Percentiles rank a stretch among this genome's conserved stretches.
Conservation (phyloP, 1,140 invertebrate species). For the Drosophila kikkawai region DNA sequence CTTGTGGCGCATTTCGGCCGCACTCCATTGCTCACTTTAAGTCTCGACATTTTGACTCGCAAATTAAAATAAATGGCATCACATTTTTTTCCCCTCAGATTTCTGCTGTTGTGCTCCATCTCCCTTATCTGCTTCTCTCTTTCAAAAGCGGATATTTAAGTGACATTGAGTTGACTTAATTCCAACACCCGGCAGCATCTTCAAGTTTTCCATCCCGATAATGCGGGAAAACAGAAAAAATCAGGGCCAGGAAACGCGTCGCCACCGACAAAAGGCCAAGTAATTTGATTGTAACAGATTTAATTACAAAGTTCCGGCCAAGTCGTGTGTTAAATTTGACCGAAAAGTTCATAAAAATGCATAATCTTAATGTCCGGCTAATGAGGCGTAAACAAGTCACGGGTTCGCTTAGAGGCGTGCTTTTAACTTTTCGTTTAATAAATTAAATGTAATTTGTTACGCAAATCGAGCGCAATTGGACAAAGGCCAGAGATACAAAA, state of each 20-base stretch:
- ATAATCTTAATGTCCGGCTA: constrained; percentile 56
- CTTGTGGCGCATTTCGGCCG: constrained; percentile 34
- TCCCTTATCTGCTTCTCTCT: constrained; percentile 14
- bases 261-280: constrained; percentile 25
- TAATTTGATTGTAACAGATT: constrained; percentile 61
- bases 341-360: constrained; percentile 59
- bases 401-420: constrained; percentile 1
- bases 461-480: constrained; percentile 41
- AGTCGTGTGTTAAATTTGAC: constrained; percentile 59
- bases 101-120: constrained; percentile 28
- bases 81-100: constrained; percentile 54
- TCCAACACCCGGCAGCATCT: constrained; percentile 41
- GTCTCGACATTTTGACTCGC: constrained; percentile 70
- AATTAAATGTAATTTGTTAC: constrained; percentile 68
- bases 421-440: constrained; percentile 44
- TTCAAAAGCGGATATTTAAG: constrained; percentile 33
- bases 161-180: constrained; percentile 69
- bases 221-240: constrained; percentile 4
- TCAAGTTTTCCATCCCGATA: constrained; percentile 21
- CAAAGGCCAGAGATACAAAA: constrained; percentile 13
- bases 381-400: constrained; percentile 51
- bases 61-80: constrained; percentile 80
- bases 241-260: neutral
- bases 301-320: constrained; percentile 62
- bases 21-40: constrained; percentile 67